Evolutionary conservation across 1,140 invertebrate species (phyloP), one percentile per base, ranked within the genome.

Genomic region (Phocides pigmalion): DNA sequence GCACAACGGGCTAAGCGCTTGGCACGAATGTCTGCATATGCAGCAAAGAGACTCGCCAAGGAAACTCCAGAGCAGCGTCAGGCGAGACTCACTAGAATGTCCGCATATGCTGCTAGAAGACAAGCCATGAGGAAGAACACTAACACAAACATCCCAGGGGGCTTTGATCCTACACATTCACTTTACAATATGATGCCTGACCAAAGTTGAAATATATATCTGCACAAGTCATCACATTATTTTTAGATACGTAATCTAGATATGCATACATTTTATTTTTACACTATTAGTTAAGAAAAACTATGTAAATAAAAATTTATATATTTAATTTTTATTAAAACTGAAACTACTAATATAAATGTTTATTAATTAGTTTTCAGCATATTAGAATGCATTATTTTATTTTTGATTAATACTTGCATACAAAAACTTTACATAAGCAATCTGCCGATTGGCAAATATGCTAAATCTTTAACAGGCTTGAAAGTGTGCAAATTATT

Each of bases 21-120:
- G 20, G 84, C 92, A 4, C 86, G 92, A 41, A 93, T 93, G 93
- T 93, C 93, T n/a, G 91, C 87, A 11, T 90, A 90, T 74, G 80
- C 88, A 12, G 89, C 89, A 1, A 79, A 66, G 41, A 72, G 89
- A 39, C 74, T 93, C 46, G 93, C 93, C 9, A 87, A 87, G 62
- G 93, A 93, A 74, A 90, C 92, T 15, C 78, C 85, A 0, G 92
- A 93, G 41, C 93, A 93, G 71, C 82, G 93, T 9, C 85, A 88
- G 56, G 78, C 83, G 0, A 84, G 93, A 1, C 71, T 93, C 11
- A 72, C 90, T 0, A 85, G 92, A 65, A 93, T 93, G 93, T 93
- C 93, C 11, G 90, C 92, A 1, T 90, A 90, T 79, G 79, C 89
- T 3, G 89, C 89, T 32, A 76, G 70, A 39, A 74, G 89, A 51